Conservation (phyloP, 2,888 invertebrate species). For the Apantesis nais region DNA sequence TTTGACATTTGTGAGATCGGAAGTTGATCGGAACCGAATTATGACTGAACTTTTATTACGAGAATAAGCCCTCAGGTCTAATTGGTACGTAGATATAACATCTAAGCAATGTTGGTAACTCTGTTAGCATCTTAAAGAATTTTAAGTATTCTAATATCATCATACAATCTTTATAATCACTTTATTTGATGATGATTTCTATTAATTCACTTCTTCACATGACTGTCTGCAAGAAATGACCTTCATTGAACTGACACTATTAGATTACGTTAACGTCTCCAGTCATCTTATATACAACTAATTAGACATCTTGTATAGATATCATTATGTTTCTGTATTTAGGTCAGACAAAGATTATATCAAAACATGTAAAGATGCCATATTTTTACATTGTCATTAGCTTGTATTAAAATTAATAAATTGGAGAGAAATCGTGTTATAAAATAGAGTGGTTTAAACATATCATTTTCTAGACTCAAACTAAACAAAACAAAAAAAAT, state of each 20-base stretch:
- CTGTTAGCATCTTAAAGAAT: not conserved
- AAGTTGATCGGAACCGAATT: too few species aligned
- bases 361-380: not conserved
- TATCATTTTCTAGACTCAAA: too few species aligned
- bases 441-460: too few species aligned
- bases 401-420: not conserved
- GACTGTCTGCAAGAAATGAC: not conserved
- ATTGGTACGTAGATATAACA: conserved; percentile 9
- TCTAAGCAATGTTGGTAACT: not conserved
- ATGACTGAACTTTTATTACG: too few species aligned
- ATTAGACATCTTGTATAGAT: not conserved
- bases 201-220: not conserved
- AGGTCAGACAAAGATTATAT: not conserved
- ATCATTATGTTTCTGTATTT: not conserved
- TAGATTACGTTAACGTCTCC: not conserved
- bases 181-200: too few species aligned
- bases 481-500: too few species aligned
- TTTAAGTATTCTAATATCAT: too few species aligned
- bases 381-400: not conserved
- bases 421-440: too few species aligned
- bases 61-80: too few species aligned
- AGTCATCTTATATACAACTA: not conserved
- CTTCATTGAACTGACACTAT: not conserved
- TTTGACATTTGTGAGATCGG: too few species aligned
- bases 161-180: too few species aligned